These are phyloP conservation scores for Hozukius guyotensis DNA, from an alignment of 2,797 vertebrate species.

Conservation along the genomic window DNA sequence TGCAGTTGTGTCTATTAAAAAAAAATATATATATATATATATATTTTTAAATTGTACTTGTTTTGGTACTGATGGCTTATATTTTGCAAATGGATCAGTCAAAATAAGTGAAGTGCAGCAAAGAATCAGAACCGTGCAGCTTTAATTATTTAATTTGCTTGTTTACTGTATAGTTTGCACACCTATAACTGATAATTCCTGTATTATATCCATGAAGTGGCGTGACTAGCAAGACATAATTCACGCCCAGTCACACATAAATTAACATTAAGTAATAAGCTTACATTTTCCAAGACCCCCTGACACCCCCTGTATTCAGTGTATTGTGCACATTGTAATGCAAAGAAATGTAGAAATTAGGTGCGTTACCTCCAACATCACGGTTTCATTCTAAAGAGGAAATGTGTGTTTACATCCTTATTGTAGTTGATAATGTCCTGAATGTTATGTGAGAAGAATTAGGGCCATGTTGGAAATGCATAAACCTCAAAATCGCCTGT, in stretches of 20 bases:
- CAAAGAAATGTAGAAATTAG: not conserved
- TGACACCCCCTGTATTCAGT: not conserved
- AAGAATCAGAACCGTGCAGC: too few relatives aligned
- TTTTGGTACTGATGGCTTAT: fast-evolving
- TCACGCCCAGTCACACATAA: too few relatives aligned
- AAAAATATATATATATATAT: fast-evolving
- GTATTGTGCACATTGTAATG: not conserved
- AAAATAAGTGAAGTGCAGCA: too few relatives aligned
- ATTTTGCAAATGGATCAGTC: too few relatives aligned
- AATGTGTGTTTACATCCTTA: not conserved
- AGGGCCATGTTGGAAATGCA: not conserved
- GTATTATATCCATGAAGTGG: too few relatives aligned
- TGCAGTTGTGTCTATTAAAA: not conserved
- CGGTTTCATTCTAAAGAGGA: not conserved
- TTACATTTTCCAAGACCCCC: not conserved
- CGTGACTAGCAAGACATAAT: too few relatives aligned
- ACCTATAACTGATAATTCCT: too few relatives aligned
- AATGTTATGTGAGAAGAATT: not conserved
- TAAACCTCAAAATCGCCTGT: not conserved
- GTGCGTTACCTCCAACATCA: not conserved
- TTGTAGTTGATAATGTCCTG: not conserved
- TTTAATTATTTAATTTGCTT: too few relatives aligned
- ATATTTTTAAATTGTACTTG: too few relatives aligned
- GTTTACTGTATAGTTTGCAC: too few relatives aligned
- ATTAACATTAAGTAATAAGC: too few relatives aligned